phyloP scores from a whole-genome alignment of 2,888 invertebrate genomes.

The Malthinus seriepunctatus region DNA sequence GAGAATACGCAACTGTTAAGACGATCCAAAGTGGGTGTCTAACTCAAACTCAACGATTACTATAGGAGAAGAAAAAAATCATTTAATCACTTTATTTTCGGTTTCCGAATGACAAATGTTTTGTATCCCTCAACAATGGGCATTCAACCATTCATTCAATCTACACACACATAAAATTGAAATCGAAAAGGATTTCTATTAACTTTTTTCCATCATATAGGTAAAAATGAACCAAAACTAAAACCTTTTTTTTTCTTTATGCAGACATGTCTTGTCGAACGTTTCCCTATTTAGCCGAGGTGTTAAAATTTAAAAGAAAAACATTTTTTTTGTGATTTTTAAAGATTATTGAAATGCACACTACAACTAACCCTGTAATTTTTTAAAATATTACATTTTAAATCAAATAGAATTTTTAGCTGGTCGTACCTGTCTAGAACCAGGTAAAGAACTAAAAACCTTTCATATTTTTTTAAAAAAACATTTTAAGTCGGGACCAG shows the following conservation, averaged over 20 bases:
- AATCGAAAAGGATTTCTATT: slow-evolving; percentile 24
- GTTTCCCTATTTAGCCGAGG: slow-evolving; percentile 33
- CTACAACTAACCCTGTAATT: slow-evolving; percentile 14
- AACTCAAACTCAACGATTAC: too few relatives aligned
- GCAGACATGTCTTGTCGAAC: slow-evolving; percentile 14
- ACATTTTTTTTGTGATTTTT: slow-evolving; percentile 39
- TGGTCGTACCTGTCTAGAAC: slow-evolving; percentile 26
- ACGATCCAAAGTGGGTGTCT: too few relatives aligned
- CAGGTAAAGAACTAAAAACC: slow-evolving; percentile 34
- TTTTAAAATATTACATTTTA: slow-evolving; percentile 5
- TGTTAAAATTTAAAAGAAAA: slow-evolving; percentile 36
- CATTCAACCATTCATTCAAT: slow-evolving; percentile 4
- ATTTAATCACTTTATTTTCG: slow-evolving; percentile 26
- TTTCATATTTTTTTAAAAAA: slow-evolving; percentile 32
- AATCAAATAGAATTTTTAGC: not conserved
- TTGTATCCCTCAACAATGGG: slow-evolving; percentile 18
- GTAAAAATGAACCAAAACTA: slow-evolving; percentile 25
- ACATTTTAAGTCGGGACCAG: slow-evolving; percentile 30
- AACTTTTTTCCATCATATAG: slow-evolving; percentile 8
- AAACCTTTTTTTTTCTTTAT: slow-evolving; percentile 15
- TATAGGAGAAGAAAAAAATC: not conserved
- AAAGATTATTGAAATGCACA: slow-evolving; percentile 38
- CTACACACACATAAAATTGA: slow-evolving; percentile 19
- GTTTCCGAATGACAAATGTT: slow-evolving; percentile 27
- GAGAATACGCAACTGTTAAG: too few relatives aligned